These are phyloP conservation scores for Dendrolimus houi DNA, from an alignment of 2,888 invertebrate genomes.

Conservation along the genomic window DNA sequence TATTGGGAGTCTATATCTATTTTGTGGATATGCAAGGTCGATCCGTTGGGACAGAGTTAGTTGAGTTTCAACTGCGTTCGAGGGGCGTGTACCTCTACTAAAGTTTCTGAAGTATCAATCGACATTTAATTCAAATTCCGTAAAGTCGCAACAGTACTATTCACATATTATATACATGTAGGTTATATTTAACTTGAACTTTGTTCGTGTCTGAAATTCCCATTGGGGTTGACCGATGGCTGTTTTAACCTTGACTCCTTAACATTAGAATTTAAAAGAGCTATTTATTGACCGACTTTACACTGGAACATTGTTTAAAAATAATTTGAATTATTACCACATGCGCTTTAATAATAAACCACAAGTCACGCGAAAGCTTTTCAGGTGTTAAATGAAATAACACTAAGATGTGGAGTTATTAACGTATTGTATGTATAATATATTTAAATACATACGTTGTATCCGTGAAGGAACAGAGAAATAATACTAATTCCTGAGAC, in stretches of 20 bases:
- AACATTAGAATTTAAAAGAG: neutral
- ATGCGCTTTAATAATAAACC: neutral
- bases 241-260: neutral
- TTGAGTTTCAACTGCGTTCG: no score
- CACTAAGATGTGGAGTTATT: no score
- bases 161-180: no score
- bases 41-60: no score
- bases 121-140: no score
- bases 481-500: neutral
- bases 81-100: no score
- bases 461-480: neutral
- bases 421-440: no score
- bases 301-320: neutral
- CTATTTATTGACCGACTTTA: neutral
- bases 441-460: neutral
- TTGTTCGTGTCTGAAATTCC: neutral
- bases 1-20: no score
- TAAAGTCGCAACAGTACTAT: no score
- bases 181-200: no score
- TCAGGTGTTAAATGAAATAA: neutral
- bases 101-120: no score
- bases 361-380: neutral
- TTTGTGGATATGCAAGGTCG: no score
- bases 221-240: neutral
- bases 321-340: neutral